These are phyloP conservation scores for Sebastolobus alascanus DNA, from an alignment of 2,797 vertebrate species.

Conservation along the genomic window DNA sequence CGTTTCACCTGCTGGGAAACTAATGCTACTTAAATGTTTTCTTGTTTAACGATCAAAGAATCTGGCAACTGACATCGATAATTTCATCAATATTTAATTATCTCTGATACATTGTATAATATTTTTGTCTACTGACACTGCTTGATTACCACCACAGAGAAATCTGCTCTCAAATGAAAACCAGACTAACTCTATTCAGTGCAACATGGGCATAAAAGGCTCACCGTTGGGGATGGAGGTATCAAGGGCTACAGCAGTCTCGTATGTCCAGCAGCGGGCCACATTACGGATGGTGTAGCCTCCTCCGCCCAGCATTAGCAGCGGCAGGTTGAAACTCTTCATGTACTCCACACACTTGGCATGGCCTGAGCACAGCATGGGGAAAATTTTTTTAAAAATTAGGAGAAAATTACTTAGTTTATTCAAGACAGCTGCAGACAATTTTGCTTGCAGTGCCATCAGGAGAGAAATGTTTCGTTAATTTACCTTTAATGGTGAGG, in stretches of 20 bases:
- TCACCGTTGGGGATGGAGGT: slow-evolving; percentile 93
- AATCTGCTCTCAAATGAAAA: background rate
- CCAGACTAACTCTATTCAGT: background rate
- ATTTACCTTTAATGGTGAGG: slow-evolving; percentile 96
- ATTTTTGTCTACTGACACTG: background rate
- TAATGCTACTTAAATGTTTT: background rate
- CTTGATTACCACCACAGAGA: background rate
- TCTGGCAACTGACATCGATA: background rate
- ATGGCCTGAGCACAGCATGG: slow-evolving; percentile 85
- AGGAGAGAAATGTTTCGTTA: accelerated
- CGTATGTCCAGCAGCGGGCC: slow-evolving; percentile 96
- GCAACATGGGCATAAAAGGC: background rate
- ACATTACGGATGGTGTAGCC: slow-evolving; percentile 98
- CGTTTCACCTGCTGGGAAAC: background rate
- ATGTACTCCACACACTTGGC: slow-evolving; percentile 99
- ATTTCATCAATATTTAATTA: background rate
- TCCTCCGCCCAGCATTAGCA: slow-evolving; percentile 98
- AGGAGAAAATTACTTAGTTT: background rate
- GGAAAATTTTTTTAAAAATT: no score
- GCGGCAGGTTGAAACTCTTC: slow-evolving; percentile 96
- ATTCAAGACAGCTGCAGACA: accelerated
- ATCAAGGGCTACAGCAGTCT: slow-evolving; percentile 96
- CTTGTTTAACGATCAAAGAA: background rate
- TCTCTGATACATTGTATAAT: background rate
- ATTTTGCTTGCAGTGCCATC: background rate